Evolutionary conservation across 2,888 invertebrate genomes (phyloP).

Genomic region (Apeira syringaria): DNA sequence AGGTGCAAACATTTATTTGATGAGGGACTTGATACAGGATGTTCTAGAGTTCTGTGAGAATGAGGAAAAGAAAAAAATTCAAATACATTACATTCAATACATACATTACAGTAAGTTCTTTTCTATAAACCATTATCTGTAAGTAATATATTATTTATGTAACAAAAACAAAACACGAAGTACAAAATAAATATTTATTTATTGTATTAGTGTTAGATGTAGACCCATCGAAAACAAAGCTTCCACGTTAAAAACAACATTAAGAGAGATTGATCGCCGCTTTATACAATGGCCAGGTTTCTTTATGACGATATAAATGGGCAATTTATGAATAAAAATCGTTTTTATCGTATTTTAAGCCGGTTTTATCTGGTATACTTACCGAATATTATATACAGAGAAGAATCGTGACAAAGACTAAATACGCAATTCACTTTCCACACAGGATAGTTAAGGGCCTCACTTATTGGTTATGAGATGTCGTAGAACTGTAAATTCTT

Average conservation of each 20-base stretch:
- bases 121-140: no score
- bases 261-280: constrained; percentile 26
- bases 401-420: neutral
- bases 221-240: constrained; percentile 16
- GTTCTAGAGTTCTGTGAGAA: no score
- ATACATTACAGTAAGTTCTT: no score
- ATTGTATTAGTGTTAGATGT: neutral
- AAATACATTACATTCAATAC: no score
- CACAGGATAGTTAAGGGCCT: neutral
- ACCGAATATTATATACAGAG: neutral
- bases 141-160: no score
- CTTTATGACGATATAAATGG: constrained; percentile 35
- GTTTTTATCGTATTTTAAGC: constrained; percentile 25
- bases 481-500: no score
- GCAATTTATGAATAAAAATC: constrained; percentile 37
- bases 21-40: no score
- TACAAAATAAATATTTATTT: neutral
- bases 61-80: no score
- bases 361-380: constrained; percentile 14
- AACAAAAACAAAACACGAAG: no score
- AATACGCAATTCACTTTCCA: neutral
- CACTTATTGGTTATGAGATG: no score
- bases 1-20: no score
- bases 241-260: constrained; percentile 28
- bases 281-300: constrained; percentile 27